These are phyloP conservation scores for Argyrosomus regius DNA, from an alignment of 2,797 vertebrate species.

Conservation along the genomic window DNA sequence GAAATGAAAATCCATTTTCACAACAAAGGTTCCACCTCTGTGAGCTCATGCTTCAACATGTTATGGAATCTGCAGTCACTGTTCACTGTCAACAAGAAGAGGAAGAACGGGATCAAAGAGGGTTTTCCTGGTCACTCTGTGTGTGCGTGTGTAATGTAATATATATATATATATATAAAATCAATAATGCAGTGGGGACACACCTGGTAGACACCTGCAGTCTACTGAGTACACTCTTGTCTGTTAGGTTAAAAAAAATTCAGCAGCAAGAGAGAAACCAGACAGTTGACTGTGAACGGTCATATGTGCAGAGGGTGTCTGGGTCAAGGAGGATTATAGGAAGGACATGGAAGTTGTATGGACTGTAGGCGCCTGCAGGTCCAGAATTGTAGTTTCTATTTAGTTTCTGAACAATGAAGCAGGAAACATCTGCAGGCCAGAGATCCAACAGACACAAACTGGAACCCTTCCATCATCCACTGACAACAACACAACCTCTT, in stretches of 20 bases:
- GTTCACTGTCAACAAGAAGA: constrained; percentile 9
- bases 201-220: too few species aligned
- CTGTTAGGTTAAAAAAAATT: not conserved
- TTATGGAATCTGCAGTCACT: constrained; percentile 17
- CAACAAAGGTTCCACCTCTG: constrained; percentile 22
- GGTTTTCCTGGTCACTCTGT: not conserved
- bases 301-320: not conserved
- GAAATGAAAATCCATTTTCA: constrained; percentile 45
- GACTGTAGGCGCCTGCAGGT: constrained; percentile 64
- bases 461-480: constrained; percentile 55
- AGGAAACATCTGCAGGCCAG: constrained; percentile 83
- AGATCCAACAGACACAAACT: constrained; percentile 64
- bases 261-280: not conserved
- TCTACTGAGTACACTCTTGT: not conserved
- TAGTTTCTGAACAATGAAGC: constrained; percentile 81
- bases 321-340: constrained; percentile 44
- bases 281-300: not conserved
- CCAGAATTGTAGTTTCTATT: constrained; percentile 73
- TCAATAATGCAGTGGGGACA: too few species aligned
- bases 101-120: not conserved
- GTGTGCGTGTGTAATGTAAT: too few species aligned
- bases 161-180: too few species aligned
- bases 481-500: constrained; percentile 39
- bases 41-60: constrained; percentile 11
- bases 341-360: constrained; percentile 32